These are phyloP conservation scores for Oppia nitens DNA, from an alignment of 1,140 invertebrate genomes.

Conservation along the genomic window DNA sequence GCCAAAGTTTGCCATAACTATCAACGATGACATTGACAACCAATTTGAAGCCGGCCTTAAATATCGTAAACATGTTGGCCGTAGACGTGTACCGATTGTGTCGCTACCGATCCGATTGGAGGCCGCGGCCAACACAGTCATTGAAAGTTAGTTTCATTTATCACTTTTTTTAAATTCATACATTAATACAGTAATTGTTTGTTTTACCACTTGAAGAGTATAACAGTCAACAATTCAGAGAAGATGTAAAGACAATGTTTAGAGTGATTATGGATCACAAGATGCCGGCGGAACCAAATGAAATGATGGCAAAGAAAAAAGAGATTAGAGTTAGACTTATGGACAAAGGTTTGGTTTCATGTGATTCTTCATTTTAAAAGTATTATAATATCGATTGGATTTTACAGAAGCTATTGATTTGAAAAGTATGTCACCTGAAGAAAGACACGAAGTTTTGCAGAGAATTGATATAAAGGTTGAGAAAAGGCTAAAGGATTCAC, in stretches of 20 bases:
- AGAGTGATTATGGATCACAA: neutral
- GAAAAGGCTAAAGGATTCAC: too few relatives aligned
- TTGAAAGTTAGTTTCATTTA: neutral
- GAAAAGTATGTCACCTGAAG: neutral
- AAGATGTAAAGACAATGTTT: neutral
- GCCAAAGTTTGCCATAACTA: neutral
- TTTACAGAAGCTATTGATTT: neutral
- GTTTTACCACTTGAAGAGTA: neutral
- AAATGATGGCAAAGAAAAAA: neutral
- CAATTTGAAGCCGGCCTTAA: neutral
- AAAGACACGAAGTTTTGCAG: neutral
- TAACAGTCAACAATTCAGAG: neutral
- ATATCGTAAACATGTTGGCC: neutral
- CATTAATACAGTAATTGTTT: neutral
- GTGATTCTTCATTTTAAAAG: neutral
- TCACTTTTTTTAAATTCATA: neutral
- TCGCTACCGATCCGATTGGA: neutral
- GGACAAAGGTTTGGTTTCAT: too few relatives aligned
- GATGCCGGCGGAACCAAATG: neutral
- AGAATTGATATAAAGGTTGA: too few relatives aligned
- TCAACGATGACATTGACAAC: neutral
- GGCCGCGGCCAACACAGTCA: neutral
- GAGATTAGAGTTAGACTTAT: neutral
- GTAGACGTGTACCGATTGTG: neutral
- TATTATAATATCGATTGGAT: too few relatives aligned